Conservation (phyloP, 2,888 invertebrate genomes). For the Spodoptera picta region DNA sequence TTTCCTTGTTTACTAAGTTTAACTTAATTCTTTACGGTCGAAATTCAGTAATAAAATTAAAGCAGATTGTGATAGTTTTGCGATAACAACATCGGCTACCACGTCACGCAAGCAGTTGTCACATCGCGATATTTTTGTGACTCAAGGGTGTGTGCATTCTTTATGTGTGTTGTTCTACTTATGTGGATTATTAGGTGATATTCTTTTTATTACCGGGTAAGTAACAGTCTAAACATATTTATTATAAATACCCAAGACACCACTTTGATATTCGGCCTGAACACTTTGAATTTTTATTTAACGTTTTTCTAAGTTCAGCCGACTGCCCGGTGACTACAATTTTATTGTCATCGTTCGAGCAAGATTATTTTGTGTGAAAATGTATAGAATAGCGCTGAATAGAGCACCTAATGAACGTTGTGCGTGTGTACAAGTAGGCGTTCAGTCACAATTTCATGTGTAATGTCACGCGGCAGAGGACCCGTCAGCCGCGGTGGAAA, state of each 20-base stretch:
- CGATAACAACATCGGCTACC: constrained; percentile 80
- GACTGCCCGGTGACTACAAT: constrained; percentile 79
- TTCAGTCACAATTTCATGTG: constrained; percentile 68
- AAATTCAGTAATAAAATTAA: not conserved
- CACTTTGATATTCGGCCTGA: constrained; percentile 33
- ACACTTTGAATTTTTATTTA: constrained; percentile 56
- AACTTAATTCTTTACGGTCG: not conserved
- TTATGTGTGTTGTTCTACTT: constrained; percentile 88
- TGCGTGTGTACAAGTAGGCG: constrained; percentile 47
- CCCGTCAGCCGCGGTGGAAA: constrained; percentile 63
- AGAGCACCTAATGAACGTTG: constrained; percentile 48
- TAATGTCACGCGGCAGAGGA: constrained; percentile 73
- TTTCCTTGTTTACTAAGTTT: not conserved
- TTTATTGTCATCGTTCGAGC: constrained; percentile 70
- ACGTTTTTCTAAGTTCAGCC: constrained; percentile 67
- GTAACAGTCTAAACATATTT: constrained; percentile 52
- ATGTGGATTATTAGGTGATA: constrained; percentile 89
- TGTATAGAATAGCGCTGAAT: constrained; percentile 55
- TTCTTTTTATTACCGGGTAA: constrained; percentile 85
- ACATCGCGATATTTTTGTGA: constrained; percentile 88
- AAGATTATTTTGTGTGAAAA: constrained; percentile 69
- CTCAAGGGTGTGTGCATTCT: constrained; percentile 89
- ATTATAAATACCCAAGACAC: constrained; percentile 21
- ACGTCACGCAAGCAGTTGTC: constrained; percentile 88
- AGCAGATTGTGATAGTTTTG: constrained; percentile 30